Evolutionary conservation across 1,140 invertebrate genomes (phyloP), one percentile per base, ranked within the genome.

Genomic region (Caenorhabditis latens): DNA sequence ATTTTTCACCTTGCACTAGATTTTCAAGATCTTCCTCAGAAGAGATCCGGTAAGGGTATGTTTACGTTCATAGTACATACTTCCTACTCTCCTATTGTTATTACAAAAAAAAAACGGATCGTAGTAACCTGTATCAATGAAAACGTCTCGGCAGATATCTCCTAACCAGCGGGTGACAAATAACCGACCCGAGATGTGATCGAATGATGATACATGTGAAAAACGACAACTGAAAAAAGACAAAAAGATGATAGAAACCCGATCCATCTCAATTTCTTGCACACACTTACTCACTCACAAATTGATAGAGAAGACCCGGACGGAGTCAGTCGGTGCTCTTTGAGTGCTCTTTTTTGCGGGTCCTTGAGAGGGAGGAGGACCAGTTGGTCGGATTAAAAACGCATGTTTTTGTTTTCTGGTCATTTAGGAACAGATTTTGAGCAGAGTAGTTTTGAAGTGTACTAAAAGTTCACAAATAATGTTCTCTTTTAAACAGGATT

Each of bases 161-260:
- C 4, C 50, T 16, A 50, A 1, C 14, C 50, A 50, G 50, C 50
- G 0, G 14, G 50, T 50, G 8, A 50, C 50, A 50, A 16, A 50
- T 50, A 50, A 50, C 50, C 14, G 50, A 11, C 9, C 4, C 8
- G 50, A 50, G 50, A 16, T 50, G 14, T 9, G 50, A 9, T 53
- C 11, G 61, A 63, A 63, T 71, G 65, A 71, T 71, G 42, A 71
- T 71, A 46, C 40, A 63, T 63, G 61, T 65, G 24, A 32, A 65
- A 24, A 40, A 63, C 9, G 61, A 65, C 61, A 40, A 32, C 11
- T 7, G 65, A 4, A 9, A 16, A 19, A 46, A 19, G 19, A 16
- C 16, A 11, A 16, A 16, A 16, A 71, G 42, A 71, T 71, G 65
- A 43, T 43, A 71, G 65, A 71, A 71, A 71, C 16, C 65, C 65